Evolutionary conservation across 2,113 vertebrate genomes (phyloP), one percentile per base, ranked within the genome.

Genomic region (Oreochromis aureus): DNA sequence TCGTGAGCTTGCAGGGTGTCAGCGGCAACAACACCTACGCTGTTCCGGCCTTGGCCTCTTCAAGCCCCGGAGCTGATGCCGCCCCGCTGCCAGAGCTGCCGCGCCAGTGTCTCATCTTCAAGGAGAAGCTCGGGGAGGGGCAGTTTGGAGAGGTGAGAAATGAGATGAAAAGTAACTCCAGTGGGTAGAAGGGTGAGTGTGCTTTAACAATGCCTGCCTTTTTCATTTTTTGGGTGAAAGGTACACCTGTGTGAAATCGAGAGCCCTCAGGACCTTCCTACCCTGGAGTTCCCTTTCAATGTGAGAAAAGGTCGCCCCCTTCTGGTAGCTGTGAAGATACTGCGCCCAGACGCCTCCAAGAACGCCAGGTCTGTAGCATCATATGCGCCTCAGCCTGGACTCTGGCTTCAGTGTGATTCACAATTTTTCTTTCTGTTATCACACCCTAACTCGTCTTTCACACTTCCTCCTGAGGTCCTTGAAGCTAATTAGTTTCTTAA

Each of bases 231-330:
- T 56, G 12, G 15, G 7, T 82, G 15, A 84, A 92, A 98, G 98
- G 98, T 99, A 39, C 98, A 98, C 89, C 93, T 99, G 91, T 99
- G 98, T 94, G 98, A 99, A 94, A 97, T 98, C 1, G 97, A 98
- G 88, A 97, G 91, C 92, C 98, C 97, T 10, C 97, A 98, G 71
- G 98, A 98, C 59, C 96, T 98, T 19, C 96, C 96, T 44, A 97
- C 92, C 82, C 89, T 98, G 71, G 98, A 98, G 89, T 97, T 97
- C 85, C 97, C 97, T 19, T 97, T 98, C 90, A 97, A 95, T 7
- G 96, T 98, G 85, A 97, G 96, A 85, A 98, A 98, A 93, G 98
- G 97, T 6, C 97, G 97, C 79, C 97, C 97, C 87, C 96, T 99
- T 24, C 93, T 99, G 95, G 98, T 99, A 8, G 98, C 98, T 1